Conservation (phyloP, 2,797 vertebrate genomes). For the Dicrostonyx torquatus region DNA sequence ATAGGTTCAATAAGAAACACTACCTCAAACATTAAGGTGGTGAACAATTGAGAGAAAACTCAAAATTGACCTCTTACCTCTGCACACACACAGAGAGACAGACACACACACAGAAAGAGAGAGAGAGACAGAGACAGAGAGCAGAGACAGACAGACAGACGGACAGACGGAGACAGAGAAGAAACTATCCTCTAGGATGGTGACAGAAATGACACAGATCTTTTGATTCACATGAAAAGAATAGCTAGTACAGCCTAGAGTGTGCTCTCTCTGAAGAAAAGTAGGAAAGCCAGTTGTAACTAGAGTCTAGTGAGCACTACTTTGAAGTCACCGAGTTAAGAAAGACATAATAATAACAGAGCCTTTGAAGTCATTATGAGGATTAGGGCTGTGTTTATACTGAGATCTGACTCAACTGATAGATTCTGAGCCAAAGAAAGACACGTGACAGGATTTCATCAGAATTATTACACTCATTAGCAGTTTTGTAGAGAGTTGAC, state of each 20-base stretch:
- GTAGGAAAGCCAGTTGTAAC: not conserved
- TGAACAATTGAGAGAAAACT: not conserved
- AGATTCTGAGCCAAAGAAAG: not conserved
- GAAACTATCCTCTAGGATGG: not conserved
- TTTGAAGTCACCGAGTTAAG: not conserved
- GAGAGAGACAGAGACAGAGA: not conserved
- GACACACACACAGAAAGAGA: not conserved
- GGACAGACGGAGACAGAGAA: not conserved
- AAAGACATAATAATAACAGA: not conserved
- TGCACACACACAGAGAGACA: not conserved
- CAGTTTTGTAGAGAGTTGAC: slow-evolving; percentile 15
- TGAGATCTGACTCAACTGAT: not conserved
- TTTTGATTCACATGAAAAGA: not conserved
- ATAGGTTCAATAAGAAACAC: not conserved
- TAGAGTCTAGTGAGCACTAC: slow-evolving; percentile 1
- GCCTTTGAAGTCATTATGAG: slow-evolving; percentile 9
- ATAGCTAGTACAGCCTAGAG: not conserved
- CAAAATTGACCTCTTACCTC: not conserved
- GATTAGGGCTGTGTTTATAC: slow-evolving; percentile 12
- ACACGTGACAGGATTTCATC: slow-evolving; percentile 14
- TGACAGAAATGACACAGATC: not conserved
- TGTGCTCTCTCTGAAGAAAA: not conserved
- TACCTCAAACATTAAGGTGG: not conserved
- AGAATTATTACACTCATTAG: slow-evolving; percentile 25
- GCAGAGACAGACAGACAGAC: not conserved